Base-by-base conservation (phyloP, 2,888 invertebrate genomes). In the Eilema sororculum region DNA sequence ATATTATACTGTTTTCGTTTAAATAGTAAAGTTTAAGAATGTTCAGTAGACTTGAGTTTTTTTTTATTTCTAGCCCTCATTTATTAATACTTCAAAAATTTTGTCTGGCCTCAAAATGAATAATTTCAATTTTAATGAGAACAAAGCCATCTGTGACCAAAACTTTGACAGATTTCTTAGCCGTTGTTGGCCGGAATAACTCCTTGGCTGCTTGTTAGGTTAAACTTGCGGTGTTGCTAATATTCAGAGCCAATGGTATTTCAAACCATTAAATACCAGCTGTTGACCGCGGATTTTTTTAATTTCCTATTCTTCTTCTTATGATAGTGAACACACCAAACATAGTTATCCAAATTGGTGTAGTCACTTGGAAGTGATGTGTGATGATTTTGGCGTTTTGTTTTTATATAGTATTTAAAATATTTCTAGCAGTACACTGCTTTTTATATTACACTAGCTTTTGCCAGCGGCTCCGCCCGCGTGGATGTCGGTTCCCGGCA, bases 161-260 rank as follows among this genome's bases (percentile, higher is more conserved):
- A 52, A 52, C 52, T 52, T 52, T 52, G 52, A n/a, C 52, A 52
- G 52, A 52, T 52, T n/a, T 52, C 52, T 52, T 52, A 52, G 52
- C n/a, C 52, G 20, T 52, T 52, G n/a, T n/a, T 52, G n/a, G n/a
- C 52, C n/a, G 6, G n/a, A 52, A 52, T 52, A n/a, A 52, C 52
- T 46, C 20, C 20, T 52, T 52, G 20, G 52, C 52, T 52, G 9
- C 52, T 52, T 52, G 52, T 20, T n/a, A 46, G 46, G 46, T 46
- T 6, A 52, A 8, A 52, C n/a, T 52, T n/a, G 52, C 52, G 52
- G 52, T 52, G 52, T 52, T 46, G 46, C 20, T 46, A 46, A 20
- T 46, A 46, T 46, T 52, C 5, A 52, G 8, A 1, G n/a, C 8
- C 8, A n/a, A 52, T 41, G n/a, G 20, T n/a, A 20, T 9, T 3